phyloP scores from a whole-genome alignment of 2,113 vertebrate species.

The Urocolius indicus region DNA sequence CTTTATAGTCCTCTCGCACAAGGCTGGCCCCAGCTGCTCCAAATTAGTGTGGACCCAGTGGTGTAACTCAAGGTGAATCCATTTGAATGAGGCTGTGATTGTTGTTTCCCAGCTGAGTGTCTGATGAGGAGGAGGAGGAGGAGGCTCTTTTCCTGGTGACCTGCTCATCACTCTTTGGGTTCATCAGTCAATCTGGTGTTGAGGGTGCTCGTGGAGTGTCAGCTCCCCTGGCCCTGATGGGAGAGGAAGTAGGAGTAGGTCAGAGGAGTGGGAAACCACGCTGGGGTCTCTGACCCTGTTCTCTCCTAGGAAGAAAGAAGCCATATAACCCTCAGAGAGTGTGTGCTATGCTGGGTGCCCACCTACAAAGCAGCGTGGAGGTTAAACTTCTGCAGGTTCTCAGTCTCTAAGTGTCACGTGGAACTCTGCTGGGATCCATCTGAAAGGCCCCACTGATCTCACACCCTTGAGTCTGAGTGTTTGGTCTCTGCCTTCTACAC shows the following conservation, averaged over 20 bases:
- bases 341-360: accelerated
- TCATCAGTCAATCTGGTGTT: not conserved
- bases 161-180: not conserved
- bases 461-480: too few species aligned
- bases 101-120: not conserved
- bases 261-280: not conserved
- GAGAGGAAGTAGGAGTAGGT: not conserved
- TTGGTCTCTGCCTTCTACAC: not conserved
- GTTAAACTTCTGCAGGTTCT: not conserved
- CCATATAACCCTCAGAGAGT: accelerated
- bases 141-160: not conserved
- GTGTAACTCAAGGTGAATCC: not conserved
- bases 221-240: not conserved
- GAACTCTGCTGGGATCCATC: not conserved
- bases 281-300: not conserved
- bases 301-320: not conserved
- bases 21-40: constrained; percentile 18
- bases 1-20: not conserved
- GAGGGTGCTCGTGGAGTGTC: accelerated
- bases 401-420: not conserved
- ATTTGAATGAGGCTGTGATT: not conserved
- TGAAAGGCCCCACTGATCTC: accelerated
- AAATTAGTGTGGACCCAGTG: not conserved
- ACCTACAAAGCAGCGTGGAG: not conserved
- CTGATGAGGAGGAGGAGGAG: not conserved